Evolutionary conservation across 2,888 invertebrate species (phyloP).

Genomic region (Agrilus cyanescens): DNA sequence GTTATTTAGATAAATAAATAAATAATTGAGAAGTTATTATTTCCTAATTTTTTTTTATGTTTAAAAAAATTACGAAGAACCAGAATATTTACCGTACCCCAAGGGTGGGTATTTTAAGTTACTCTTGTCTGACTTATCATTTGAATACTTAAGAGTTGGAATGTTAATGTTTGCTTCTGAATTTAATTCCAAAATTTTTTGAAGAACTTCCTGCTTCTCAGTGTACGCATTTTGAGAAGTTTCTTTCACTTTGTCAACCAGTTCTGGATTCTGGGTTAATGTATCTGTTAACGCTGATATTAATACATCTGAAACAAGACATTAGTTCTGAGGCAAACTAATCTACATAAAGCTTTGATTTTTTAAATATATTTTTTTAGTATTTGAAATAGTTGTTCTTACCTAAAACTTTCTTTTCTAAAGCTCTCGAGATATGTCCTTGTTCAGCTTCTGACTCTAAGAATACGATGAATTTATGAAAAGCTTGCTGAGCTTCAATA

Average conservation of each 20-base stretch:
- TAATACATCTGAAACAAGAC: constrained; percentile 50
- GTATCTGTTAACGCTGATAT: constrained; percentile 64
- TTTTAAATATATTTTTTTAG: background rate
- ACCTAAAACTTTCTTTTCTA: constrained; percentile 72
- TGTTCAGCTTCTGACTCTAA: constrained; percentile 60
- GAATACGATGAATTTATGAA: constrained; percentile 63
- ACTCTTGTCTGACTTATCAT: too few relatives aligned
- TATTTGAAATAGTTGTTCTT: constrained; percentile 16
- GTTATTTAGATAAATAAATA: too few relatives aligned
- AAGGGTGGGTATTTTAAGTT: too few relatives aligned
- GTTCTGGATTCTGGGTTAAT: constrained; percentile 58
- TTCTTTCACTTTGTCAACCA: constrained; percentile 37
- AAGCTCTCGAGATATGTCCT: constrained; percentile 58
- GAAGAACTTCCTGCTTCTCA: constrained; percentile 34
- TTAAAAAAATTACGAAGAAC: too few relatives aligned
- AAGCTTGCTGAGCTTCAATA: constrained; percentile 56
- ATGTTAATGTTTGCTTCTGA: constrained; percentile 32
- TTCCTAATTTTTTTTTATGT: too few relatives aligned
- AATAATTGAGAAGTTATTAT: too few relatives aligned
- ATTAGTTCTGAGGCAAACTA: too few relatives aligned
- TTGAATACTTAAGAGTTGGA: background rate
- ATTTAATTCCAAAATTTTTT: constrained; percentile 41
- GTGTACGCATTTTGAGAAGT: constrained; percentile 15
- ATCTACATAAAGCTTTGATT: background rate
- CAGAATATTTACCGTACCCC: too few relatives aligned